Evolutionary conservation across 2,113 vertebrate genomes (phyloP).

Genomic region (Gulo gulo): DNA sequence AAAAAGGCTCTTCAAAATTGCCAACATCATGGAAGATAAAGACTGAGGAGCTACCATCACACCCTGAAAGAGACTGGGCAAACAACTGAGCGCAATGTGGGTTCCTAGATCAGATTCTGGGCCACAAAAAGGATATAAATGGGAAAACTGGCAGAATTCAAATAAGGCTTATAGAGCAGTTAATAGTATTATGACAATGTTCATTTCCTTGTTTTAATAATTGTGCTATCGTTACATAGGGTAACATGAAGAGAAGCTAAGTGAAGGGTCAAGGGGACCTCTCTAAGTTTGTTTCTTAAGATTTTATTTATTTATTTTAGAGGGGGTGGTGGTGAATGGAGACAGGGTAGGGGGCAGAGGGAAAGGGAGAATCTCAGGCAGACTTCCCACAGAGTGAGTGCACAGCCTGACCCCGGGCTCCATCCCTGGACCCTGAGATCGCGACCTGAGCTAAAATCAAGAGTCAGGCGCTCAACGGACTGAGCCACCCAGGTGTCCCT

Average conservation of each 20-base stretch:
- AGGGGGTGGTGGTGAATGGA: neutral
- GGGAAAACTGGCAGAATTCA: neutral
- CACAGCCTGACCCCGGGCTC: neutral
- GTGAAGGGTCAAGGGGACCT: neutral
- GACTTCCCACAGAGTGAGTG: fast-evolving
- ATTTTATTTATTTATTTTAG: neutral
- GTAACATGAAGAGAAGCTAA: neutral
- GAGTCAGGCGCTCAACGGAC: neutral
- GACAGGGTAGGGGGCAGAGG: neutral
- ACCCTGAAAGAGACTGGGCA: neutral
- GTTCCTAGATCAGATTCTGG: neutral
- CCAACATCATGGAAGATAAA: neutral
- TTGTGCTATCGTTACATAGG: neutral
- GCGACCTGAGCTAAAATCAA: neutral
- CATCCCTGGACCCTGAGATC: neutral
- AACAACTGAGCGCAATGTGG: neutral
- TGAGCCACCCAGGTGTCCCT: neutral
- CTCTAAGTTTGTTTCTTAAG: neutral
- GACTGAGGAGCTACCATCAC: neutral
- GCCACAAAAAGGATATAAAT: neutral
- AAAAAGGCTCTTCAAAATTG: neutral
- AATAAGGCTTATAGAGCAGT: neutral
- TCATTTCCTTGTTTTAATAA: neutral
- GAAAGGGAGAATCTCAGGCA: neutral
- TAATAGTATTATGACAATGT: neutral